phyloP scores from a whole-genome alignment of 2,888 invertebrate species.

The Crocallis elinguaria region DNA sequence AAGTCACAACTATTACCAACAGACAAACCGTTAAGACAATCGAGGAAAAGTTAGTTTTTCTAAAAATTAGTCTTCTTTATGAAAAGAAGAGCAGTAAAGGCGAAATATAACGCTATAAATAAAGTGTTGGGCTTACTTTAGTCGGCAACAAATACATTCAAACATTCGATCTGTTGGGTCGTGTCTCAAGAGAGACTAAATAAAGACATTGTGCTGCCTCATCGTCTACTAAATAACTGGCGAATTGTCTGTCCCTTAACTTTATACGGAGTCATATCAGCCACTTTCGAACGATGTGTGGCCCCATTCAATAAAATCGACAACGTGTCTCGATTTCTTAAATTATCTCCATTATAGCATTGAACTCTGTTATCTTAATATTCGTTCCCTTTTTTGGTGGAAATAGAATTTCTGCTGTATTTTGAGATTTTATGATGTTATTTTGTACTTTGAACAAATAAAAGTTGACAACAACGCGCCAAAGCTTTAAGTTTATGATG shows the following conservation, averaged over 20 bases:
- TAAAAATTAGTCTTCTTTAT: constrained; percentile 43
- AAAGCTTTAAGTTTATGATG: constrained; percentile 44
- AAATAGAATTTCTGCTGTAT: constrained; percentile 5
- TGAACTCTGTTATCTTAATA: constrained; percentile 31
- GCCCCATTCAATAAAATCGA: constrained; percentile 60
- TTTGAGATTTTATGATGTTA: neutral
- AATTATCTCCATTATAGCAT: constrained; percentile 40
- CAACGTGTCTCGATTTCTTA: constrained; percentile 50
- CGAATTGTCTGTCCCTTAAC: constrained; percentile 58
- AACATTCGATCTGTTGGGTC: constrained; percentile 48
- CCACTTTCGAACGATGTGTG: constrained; percentile 53
- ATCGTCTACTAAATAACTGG: constrained; percentile 67
- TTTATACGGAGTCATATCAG: constrained; percentile 56
- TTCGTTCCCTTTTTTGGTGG: constrained; percentile 10
- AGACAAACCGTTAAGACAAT: constrained; percentile 20
- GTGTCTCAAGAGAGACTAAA: constrained; percentile 59
- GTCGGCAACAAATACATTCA: constrained; percentile 51
- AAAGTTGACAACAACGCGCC: constrained; percentile 34
- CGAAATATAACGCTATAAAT: constrained; percentile 63
- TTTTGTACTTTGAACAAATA: constrained; percentile 10
- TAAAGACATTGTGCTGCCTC: constrained; percentile 66
- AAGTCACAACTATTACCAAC: constrained; percentile 21
- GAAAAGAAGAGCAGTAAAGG: constrained; percentile 51
- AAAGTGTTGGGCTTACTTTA: constrained; percentile 55
- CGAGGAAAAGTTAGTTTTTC: constrained; percentile 25